These are phyloP conservation scores for Rhinatrema bivittatum DNA, from an alignment of 2,797 vertebrate species.

Conservation along the genomic window DNA sequence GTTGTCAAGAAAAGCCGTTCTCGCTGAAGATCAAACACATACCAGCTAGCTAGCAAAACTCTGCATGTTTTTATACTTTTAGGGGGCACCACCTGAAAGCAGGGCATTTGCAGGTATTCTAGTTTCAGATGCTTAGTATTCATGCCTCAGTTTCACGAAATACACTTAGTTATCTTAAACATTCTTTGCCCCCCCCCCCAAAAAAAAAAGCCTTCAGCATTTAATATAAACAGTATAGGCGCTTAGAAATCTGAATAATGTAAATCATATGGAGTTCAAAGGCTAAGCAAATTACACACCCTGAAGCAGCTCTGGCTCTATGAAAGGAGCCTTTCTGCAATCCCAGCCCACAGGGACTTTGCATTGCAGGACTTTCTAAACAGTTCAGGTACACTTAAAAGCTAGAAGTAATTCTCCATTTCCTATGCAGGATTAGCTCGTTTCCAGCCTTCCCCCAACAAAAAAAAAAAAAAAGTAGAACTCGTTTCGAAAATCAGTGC, in stretches of 20 bases:
- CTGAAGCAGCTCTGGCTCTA: conserved; percentile 61
- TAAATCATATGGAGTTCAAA: conserved; percentile 70
- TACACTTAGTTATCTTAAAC: too few relatives aligned
- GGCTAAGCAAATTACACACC: conserved; percentile 78
- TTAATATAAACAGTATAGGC: conserved; percentile 51
- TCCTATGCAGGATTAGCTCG: conserved; percentile 74
- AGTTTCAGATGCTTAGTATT: too few relatives aligned
- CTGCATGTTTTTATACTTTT: too few relatives aligned
- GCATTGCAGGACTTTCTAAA: conserved; percentile 77
- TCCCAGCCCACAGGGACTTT: conserved; percentile 65
- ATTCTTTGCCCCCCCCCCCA: too few relatives aligned
- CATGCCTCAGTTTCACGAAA: too few relatives aligned
- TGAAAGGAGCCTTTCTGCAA: conserved; percentile 87
- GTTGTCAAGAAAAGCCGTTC: too few relatives aligned
- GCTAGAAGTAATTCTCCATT: conserved; percentile 79
- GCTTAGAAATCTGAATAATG: conserved; percentile 64
- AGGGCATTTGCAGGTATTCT: too few relatives aligned
- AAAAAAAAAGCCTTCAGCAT: conserved; percentile 53
- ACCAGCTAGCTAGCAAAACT: too few relatives aligned
- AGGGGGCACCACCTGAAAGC: too few relatives aligned
- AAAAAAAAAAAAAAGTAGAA: conserved; percentile 56
- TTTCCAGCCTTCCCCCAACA: conserved; percentile 67
- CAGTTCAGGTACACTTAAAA: conserved; percentile 83
- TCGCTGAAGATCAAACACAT: too few relatives aligned
- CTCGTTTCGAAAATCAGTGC: conserved; percentile 64